Percentiles rank a stretch among this genome's conserved stretches.
phyloP scores from a whole-genome alignment of 2,888 invertebrate genomes.

The Eretmocerus hayati region DNA sequence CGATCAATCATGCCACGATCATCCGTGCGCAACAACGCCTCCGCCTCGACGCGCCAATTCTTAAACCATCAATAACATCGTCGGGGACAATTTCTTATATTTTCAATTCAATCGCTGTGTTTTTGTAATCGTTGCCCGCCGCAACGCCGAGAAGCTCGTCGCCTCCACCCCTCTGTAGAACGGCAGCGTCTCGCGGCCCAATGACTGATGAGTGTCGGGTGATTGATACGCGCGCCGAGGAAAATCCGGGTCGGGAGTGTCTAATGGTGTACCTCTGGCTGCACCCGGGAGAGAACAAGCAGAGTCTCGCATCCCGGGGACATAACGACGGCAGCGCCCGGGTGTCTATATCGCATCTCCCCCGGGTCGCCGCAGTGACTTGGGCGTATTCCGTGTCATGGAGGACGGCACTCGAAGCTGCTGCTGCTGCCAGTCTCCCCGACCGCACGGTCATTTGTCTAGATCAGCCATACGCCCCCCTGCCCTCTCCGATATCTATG shows the following conservation, averaged over 20 bases:
- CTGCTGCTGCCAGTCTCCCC: constrained; percentile 34
- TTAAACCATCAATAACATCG: too few relatives aligned
- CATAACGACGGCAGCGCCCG: constrained; percentile 27
- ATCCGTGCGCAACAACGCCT: too few relatives aligned
- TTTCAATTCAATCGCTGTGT: too few relatives aligned
- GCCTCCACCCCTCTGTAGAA: too few relatives aligned
- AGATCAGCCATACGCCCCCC: too few relatives aligned
- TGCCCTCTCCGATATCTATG: too few relatives aligned
- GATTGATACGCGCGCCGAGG: constrained; percentile 21
- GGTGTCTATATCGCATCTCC: constrained; percentile 21
- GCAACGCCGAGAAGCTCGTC: too few relatives aligned
- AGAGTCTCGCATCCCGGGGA: constrained; percentile 12
- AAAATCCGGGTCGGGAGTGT: constrained; percentile 24
- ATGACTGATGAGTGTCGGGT: constrained; percentile 21
- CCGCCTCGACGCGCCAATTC: too few relatives aligned
- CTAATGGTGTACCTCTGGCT: not conserved
- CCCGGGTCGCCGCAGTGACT: constrained; percentile 24
- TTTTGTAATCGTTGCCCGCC: too few relatives aligned
- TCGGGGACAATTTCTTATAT: too few relatives aligned
- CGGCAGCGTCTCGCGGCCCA: too few relatives aligned
- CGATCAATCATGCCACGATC: too few relatives aligned
- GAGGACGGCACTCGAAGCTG: constrained; percentile 38
- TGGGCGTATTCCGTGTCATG: constrained; percentile 29
- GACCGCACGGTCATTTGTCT: constrained; percentile 43
- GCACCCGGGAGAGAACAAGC: constrained; percentile 1